Evolutionary conservation across 2,113 vertebrate species (phyloP), one percentile per base, ranked within the genome.

Genomic region (Lepus timidus): DNA sequence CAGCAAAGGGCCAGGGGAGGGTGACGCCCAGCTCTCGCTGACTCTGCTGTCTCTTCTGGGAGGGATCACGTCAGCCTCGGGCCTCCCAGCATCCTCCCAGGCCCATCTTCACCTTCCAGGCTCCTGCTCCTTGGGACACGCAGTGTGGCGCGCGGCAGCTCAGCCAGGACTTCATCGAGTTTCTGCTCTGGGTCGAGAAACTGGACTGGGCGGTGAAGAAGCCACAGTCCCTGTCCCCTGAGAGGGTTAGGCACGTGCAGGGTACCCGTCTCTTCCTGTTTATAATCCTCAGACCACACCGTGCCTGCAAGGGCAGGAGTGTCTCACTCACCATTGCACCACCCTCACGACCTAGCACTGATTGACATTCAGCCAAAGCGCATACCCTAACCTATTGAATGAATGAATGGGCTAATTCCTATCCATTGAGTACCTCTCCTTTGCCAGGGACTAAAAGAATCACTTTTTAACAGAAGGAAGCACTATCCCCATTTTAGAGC

Each of bases 1-100:
- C 23, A 82, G 62, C 10, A 0, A 2, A 82, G 1, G 1, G n/a
- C 20, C 44, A 11, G 0, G 3, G 1, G 4, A 13, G 0, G 6
- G 31, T 14, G 44, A 17, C 20, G 22, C 4, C 49, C 10, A 58
- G 20, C 3, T 27, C 88, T 52, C 6, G 25, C 58, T 17, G 20
- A 44, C 44, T 44, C 44, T 11, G 4, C 29, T 36, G 19, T 64
- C 29, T 64, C 49, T 44, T 29, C 9, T 44, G 10, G 22, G 9
- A 11, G 3, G 29, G 39, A 36, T 25, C 25, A 0, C 3, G 29
- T 3, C 73, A 31, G 49, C 49, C 20, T 64, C 62, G 68, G 61
- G 10, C 27, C 49, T 33, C 31, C 19, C 67, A 23, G 14, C 49
- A 3, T 17, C 68, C 39, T 65, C 39, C 4, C 12, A 71, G 3